A percentile compares a stretch with the other conserved stretches of the same genome.
Evolutionary conservation across 2,797 vertebrate species (phyloP).

Genomic region (Semaprochilodus insignis): DNA sequence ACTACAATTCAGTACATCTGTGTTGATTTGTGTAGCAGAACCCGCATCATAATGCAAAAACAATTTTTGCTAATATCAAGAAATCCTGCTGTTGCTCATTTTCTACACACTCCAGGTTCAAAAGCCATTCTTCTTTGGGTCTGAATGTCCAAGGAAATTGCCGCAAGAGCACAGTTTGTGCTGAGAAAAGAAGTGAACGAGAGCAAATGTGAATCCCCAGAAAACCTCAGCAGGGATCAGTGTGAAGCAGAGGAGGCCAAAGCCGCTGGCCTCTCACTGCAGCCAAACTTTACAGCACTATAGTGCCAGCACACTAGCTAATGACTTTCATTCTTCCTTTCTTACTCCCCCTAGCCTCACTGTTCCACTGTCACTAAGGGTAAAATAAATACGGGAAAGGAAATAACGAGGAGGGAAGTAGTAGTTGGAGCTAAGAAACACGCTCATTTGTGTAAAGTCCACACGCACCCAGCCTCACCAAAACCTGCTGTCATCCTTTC

Average conservation of each 20-base stretch:
- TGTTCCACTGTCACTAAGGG: constrained; percentile 49
- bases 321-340: constrained; percentile 25
- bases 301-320: constrained; percentile 22
- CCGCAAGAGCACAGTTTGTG: background rate
- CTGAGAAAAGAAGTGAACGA: constrained; percentile 3
- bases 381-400: constrained; percentile 55
- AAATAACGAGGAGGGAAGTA: constrained; percentile 15
- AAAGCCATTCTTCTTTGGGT: background rate
- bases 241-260: constrained; percentile 40
- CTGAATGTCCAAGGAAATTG: background rate
- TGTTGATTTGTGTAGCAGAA: constrained; percentile 16
- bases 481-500: constrained; percentile 32
- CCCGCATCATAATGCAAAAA: background rate
- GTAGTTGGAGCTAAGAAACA: constrained; percentile 27
- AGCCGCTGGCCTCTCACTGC: constrained; percentile 12
- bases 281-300: constrained; percentile 17
- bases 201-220: constrained; percentile 21
- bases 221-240: constrained; percentile 30
- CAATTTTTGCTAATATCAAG: background rate
- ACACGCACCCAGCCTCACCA: constrained; percentile 14
- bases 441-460: constrained; percentile 3
- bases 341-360: background rate
- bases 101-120: background rate
- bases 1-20: constrained; percentile 6
- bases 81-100: background rate